A percentile compares a stretch with the other conserved stretches of the same genome.
Conservation (phyloP, 2,888 invertebrate genomes). For the Mesoligia furuncula region DNA sequence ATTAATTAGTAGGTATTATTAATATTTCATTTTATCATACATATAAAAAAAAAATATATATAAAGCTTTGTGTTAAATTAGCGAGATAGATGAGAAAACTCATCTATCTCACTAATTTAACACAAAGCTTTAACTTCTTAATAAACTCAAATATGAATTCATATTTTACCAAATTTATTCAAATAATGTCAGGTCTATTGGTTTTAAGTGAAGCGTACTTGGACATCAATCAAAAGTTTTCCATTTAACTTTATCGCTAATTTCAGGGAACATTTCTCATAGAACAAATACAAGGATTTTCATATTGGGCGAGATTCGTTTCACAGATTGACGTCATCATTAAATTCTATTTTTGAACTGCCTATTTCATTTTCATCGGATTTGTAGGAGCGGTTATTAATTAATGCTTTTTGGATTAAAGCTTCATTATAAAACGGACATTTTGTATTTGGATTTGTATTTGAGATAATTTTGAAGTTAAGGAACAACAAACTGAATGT, state of each 20-base stretch:
- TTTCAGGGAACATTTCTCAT: conserved; percentile 48
- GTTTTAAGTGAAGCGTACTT: conserved; percentile 44
- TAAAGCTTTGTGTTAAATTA: no score
- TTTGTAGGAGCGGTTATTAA: background rate
- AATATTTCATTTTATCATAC: background rate
- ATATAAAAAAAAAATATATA: no score
- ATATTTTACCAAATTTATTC: conserved; percentile 46
- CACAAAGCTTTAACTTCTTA: conserved; percentile 21
- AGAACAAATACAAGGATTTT: conserved; percentile 52
- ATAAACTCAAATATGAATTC: conserved; percentile 44
- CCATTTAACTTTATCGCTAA: conserved; percentile 57
- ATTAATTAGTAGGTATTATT: background rate
- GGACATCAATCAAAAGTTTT: conserved; percentile 64
- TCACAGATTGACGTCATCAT: conserved; percentile 30
- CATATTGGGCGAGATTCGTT: conserved; percentile 11
- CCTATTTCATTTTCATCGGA: background rate
- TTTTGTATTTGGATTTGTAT: background rate
- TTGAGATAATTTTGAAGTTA: background rate
- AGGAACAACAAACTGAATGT: background rate
- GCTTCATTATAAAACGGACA: background rate
- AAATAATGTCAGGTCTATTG: conserved; percentile 50
- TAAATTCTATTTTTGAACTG: conserved; percentile 16
- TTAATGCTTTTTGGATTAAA: conserved; percentile 16
- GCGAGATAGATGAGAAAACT: background rate
- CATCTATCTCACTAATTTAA: background rate